phyloP scores from a whole-genome alignment of 2,113 vertebrate genomes.

The Atlantisia rogersi region DNA sequence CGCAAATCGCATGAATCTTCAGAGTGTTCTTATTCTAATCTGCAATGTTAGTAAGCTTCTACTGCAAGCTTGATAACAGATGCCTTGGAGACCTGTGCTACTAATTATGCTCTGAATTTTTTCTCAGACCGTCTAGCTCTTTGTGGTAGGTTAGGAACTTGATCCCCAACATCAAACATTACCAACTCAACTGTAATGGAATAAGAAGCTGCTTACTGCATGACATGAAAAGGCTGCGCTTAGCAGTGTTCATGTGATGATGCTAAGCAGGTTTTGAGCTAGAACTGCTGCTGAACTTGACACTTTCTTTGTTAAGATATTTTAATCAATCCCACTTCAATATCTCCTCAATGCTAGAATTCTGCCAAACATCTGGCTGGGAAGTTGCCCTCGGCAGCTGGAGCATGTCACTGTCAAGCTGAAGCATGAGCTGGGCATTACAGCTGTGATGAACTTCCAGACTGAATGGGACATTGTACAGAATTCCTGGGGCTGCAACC shows the following conservation, averaged over 20 bases:
- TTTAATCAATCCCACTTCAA: neutral
- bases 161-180: neutral
- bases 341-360: conserved; percentile 80
- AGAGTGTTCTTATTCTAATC: neutral
- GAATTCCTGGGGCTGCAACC: conserved; percentile 91
- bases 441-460: conserved; percentile 97
- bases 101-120: neutral
- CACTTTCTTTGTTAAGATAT: neutral
- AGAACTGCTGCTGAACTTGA: neutral
- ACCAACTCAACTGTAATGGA: neutral
- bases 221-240: neutral
- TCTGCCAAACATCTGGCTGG: conserved; percentile 91
- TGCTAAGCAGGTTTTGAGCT: neutral
- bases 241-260: neutral
- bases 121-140: neutral
- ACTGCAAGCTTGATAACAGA: neutral
- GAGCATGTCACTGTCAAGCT: conserved; percentile 93
- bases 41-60: neutral
- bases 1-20: neutral
- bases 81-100: neutral
- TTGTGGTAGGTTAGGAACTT: neutral
- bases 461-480: conserved; percentile 90
- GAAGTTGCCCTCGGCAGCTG: conserved; percentile 92
- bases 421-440: conserved; percentile 91
- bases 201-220: neutral